phyloP scores from a whole-genome alignment of 2,113 vertebrate species.

The Panthera tigris region DNA sequence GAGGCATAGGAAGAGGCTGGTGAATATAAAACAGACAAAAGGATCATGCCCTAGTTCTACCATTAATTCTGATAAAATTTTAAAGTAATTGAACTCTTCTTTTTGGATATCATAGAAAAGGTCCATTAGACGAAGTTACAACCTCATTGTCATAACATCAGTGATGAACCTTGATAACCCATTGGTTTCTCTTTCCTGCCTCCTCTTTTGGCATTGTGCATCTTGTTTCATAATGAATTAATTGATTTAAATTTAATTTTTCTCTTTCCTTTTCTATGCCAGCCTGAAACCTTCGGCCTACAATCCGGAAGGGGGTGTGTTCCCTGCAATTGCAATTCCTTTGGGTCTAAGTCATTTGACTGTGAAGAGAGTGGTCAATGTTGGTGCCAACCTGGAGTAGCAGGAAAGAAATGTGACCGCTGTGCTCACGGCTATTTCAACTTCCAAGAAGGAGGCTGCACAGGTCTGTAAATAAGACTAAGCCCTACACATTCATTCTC shows the following conservation, averaged over 20 bases:
- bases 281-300: constrained; percentile 91
- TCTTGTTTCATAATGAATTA: not conserved
- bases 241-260: not conserved
- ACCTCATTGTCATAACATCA: not conserved
- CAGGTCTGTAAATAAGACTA: constrained; percentile 85
- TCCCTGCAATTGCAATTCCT: constrained; percentile 97
- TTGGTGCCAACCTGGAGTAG: constrained; percentile 96
- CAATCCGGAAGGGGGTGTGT: constrained; percentile 88
- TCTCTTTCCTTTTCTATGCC: constrained; percentile 55
- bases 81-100: not conserved
- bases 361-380: constrained; percentile 94
- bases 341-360: constrained; percentile 98
- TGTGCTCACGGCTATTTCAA: constrained; percentile 93
- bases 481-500: not conserved
- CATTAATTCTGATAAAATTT: not conserved
- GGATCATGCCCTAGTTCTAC: not conserved
- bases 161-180: not conserved
- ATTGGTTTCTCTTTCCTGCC: not conserved
- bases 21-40: not conserved
- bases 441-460: constrained; percentile 98
- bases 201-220: not conserved
- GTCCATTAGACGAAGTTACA: not conserved
- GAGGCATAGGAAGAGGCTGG: not conserved
- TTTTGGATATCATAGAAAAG: not conserved
- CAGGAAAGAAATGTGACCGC: constrained; percentile 94